Conservation (phyloP, 30 jellyfish, hydroid and myxozoan genomes). For the Hydra vulgaris region DNA sequence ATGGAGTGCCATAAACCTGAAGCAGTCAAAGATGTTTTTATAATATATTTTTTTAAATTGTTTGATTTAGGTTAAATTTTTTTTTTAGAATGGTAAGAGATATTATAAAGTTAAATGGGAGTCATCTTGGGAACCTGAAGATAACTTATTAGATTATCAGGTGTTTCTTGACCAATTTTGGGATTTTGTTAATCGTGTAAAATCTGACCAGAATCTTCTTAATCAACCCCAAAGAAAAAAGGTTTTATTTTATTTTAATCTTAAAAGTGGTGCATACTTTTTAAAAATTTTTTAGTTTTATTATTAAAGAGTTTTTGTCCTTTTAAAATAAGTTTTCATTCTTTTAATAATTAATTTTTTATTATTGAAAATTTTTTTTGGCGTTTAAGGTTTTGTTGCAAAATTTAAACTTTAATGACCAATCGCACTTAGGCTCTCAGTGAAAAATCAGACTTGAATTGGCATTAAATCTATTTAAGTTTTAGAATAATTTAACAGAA, state of each 20-base stretch:
- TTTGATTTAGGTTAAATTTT: no score
- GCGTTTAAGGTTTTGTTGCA: no score
- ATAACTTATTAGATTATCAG: slow-evolving; percentile 18
- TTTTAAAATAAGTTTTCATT: no score
- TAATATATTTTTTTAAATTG: no score
- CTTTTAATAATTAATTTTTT: no score
- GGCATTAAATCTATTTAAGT: no score
- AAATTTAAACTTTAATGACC: no score
- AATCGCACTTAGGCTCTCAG: no score
- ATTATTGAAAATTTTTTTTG: no score
- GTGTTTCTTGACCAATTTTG: slow-evolving; percentile 24
- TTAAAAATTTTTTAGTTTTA: neutral
- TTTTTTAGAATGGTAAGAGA: slow-evolving; percentile 34
- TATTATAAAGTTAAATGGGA: slow-evolving; percentile 38
- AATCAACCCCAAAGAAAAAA: slow-evolving; percentile 5
- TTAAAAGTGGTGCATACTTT: neutral
- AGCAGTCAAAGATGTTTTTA: neutral
- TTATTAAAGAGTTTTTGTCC: neutral
- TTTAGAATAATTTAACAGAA: no score
- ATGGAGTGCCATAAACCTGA: no score
- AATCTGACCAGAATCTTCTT: slow-evolving; percentile 7
- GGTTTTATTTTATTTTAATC: neutral
- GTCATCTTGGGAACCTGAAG: slow-evolving; percentile 36
- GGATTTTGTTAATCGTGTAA: slow-evolving; percentile 32
- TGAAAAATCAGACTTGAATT: no score